phyloP scores from a whole-genome alignment of 1,140 invertebrate genomes.

The Anadara kagoshimensis region DNA sequence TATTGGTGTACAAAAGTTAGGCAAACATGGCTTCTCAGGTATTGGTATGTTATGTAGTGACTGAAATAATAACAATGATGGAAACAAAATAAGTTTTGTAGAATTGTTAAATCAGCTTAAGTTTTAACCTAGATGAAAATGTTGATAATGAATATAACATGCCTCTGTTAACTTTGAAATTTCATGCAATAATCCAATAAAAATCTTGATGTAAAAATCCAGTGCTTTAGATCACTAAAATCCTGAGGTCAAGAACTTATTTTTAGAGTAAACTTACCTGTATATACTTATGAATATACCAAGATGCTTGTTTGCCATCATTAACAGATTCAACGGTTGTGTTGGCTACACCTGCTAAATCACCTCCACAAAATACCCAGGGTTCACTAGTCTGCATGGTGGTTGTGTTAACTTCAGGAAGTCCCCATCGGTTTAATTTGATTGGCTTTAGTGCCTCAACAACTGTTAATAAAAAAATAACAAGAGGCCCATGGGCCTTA shows the following conservation, averaged over 20 bases:
- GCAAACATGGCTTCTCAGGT: conserved; percentile 82
- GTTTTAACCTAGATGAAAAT: too few species aligned
- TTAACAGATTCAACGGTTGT: conserved; percentile 99
- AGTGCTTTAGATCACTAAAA: too few species aligned
- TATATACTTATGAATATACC: conserved; percentile 95
- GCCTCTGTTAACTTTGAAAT: too few species aligned
- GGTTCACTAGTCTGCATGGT: conserved; percentile 87
- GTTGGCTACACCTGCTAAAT: conserved; percentile 93
- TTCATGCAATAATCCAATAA: too few species aligned
- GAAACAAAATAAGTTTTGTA: too few species aligned
- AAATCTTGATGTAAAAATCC: too few species aligned
- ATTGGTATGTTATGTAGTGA: conserved; percentile 78
- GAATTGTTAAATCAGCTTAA: too few species aligned
- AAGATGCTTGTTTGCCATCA: conserved; percentile 97
- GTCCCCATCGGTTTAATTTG: conserved; percentile 84
- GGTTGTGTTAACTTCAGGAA: conserved; percentile 84
- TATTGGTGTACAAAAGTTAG: conserved; percentile 93
- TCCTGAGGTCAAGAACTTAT: too few species aligned
- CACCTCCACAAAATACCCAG: conserved; percentile 94
- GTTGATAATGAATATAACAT: too few species aligned
- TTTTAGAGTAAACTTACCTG: conserved; percentile 79
- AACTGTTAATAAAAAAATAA: conserved; percentile 76
- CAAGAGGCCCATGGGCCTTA: too few species aligned
- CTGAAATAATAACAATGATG: conserved; percentile 59
- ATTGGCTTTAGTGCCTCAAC: conserved; percentile 86